These are phyloP conservation scores for Sarcophaga caerulescens DNA, from an alignment of 2,888 invertebrate genomes.

Conservation along the genomic window DNA sequence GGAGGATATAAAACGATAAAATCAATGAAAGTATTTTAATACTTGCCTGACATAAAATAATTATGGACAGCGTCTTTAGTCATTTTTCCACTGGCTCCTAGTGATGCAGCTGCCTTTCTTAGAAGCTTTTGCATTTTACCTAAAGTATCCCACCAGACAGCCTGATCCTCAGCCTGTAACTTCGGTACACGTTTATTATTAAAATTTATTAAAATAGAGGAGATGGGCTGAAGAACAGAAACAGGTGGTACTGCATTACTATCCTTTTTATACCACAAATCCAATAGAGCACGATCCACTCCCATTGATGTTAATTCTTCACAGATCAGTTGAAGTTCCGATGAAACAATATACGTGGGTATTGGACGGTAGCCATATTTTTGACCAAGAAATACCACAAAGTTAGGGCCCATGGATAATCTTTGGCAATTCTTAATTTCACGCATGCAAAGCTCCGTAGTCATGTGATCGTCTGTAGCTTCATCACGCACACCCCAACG, in stretches of 20 bases:
- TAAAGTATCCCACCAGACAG: constrained; percentile 98
- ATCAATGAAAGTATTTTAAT: neutral
- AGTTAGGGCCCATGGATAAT: constrained; percentile 98
- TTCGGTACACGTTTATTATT: constrained; percentile 99
- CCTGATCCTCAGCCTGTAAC: constrained; percentile 97
- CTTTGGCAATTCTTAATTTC: constrained; percentile 99
- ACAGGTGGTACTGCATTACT: constrained; percentile 97
- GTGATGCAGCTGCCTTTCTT: constrained; percentile 93
- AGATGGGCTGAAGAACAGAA: constrained; percentile 97
- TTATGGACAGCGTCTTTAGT: constrained; percentile 97
- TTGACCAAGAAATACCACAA: constrained; percentile 98
- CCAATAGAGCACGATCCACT: constrained; percentile 90
- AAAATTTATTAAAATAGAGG: constrained; percentile 97
- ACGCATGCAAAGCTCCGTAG: constrained; percentile 98
- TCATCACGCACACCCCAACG: constrained; percentile 99
- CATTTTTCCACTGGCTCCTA: constrained; percentile 91
- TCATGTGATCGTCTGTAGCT: constrained; percentile 99
- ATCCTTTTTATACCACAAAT: constrained; percentile 98
- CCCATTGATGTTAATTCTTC: constrained; percentile 92
- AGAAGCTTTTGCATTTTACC: constrained; percentile 97
- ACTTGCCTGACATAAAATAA: constrained; percentile 98
- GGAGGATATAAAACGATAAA: too few species aligned
- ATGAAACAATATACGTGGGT: constrained; percentile 96
- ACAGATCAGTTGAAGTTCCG: constrained; percentile 92
- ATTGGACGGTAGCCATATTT: constrained; percentile 99